Percentiles rank a stretch among this genome's conserved stretches.
Evolutionary conservation across 2,113 vertebrate genomes (phyloP).

Genomic region (Gallinago jamesoni): DNA sequence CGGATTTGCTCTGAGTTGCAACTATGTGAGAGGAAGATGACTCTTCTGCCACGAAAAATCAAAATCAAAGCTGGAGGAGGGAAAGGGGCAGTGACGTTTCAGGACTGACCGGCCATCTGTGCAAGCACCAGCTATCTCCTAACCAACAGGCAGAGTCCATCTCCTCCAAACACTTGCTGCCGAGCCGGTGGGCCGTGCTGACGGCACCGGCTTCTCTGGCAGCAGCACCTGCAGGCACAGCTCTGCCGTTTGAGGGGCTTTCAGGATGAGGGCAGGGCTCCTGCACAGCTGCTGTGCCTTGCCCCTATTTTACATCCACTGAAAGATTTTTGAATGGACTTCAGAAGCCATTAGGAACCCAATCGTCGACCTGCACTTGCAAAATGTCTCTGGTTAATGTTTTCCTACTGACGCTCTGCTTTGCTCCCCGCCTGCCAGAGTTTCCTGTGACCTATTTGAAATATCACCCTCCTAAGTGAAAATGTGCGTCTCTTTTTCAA

Average conservation of each 20-base stretch:
- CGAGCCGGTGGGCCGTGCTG: neutral
- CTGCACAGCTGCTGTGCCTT: neutral
- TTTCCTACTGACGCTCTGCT: conserved; percentile 52
- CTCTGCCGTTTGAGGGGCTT: neutral
- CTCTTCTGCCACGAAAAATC: neutral
- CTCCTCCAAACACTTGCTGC: neutral
- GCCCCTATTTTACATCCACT: conserved; percentile 19
- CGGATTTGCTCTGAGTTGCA: neutral
- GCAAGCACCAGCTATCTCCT: neutral
- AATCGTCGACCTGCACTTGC: conserved; percentile 56
- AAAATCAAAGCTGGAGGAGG: neutral
- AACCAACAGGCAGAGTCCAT: neutral
- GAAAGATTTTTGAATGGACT: conserved; percentile 57
- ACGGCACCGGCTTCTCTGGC: neutral
- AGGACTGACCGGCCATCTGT: rapidly evolving
- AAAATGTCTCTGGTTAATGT: conserved; percentile 69
- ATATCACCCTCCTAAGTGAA: conserved; percentile 67
- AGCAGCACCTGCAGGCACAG: neutral
- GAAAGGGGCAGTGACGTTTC: neutral
- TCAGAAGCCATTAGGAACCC: conserved; percentile 52
- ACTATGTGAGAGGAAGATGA: neutral
- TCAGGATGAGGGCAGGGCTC: neutral
- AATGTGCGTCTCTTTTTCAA: conserved; percentile 68
- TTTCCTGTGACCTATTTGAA: conserved; percentile 70
- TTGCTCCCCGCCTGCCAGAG: conserved; percentile 56